Evolutionary conservation across 2,113 vertebrate species (phyloP).

Genomic region (Melospiza georgiana): DNA sequence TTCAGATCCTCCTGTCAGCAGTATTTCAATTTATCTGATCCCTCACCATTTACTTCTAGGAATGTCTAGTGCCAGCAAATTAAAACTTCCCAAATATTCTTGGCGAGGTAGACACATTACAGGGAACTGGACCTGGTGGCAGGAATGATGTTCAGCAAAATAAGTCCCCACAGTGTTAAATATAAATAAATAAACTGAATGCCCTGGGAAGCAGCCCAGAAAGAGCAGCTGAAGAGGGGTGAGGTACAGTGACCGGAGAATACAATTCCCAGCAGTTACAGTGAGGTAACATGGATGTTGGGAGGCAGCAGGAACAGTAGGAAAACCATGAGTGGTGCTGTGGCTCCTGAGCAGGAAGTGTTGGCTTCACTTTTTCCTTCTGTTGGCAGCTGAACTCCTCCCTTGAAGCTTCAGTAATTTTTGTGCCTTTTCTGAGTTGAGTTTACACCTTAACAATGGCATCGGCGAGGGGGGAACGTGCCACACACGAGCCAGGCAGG

Average conservation of each 20-base stretch:
- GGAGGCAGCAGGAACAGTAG: background rate
- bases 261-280: background rate
- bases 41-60: background rate
- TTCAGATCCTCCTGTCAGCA: background rate
- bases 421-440: background rate
- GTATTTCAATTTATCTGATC: background rate
- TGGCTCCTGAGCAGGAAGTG: background rate
- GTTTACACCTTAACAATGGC: background rate
- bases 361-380: background rate
- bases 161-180: background rate
- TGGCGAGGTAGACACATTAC: accelerated
- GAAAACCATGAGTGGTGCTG: background rate
- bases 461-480: accelerated
- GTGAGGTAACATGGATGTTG: background rate
- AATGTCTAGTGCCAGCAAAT: background rate
- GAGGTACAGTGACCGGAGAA: background rate
- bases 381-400: background rate
- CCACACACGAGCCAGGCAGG: background rate
- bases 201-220: background rate
- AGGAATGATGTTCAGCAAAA: background rate
- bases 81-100: background rate
- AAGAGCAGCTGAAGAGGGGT: background rate
- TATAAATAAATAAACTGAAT: background rate
- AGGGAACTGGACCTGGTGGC: background rate
- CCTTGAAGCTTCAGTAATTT: background rate